Base-by-base conservation (phyloP, 2,888 invertebrate species). In the Tenthredo mesomela region DNA sequence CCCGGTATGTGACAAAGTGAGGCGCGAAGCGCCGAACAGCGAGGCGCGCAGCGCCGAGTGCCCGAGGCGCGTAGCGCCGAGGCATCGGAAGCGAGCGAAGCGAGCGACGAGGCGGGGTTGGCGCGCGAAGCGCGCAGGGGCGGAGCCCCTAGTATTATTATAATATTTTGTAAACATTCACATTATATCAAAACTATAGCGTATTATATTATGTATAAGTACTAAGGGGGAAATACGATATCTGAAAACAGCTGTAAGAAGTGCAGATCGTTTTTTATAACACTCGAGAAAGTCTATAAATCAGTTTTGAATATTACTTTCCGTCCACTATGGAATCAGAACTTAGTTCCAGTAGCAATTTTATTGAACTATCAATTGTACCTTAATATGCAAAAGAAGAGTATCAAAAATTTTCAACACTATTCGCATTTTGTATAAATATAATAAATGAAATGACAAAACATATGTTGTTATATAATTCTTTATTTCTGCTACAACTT, bases 401-500 rank as follows among this genome's bases (percentile, higher is more conserved):
- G n/a, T 21, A n/a, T 9, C 43, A 21, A 43, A 12, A 73, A 73
- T 73, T 21, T 47, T 25, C 1, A 43, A 10, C 4, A 67, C 67
- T 67, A 40, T 40, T 1, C 10, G 70, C 7, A 40, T 43, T 12
- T 54, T 54, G 33, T 40, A 54, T 15, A 29, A 50, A 18, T n/a
- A 77, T 77, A 54, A 50, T 18, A 29, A 77, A 77, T 54, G 54
- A 54, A 77, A 50, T 54, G 33, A 54, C 29, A 15, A 54, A 54
- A 29, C 25, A 29, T 54, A 40, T 61, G 40, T 37, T 58, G 61
- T 61, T 40, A 80, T 40, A 80, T 61, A 80, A 33, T 80, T 43
- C 54, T 82, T 82, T 82, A 82, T 82, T 82, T 67, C 25, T 50
- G 82, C 67, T 70, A 82, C 82, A 82, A 43, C 29, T 82, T 67